These are phyloP conservation scores for Podocnemis expansa DNA, from an alignment of 2,113 vertebrate species.

Conservation along the genomic window DNA sequence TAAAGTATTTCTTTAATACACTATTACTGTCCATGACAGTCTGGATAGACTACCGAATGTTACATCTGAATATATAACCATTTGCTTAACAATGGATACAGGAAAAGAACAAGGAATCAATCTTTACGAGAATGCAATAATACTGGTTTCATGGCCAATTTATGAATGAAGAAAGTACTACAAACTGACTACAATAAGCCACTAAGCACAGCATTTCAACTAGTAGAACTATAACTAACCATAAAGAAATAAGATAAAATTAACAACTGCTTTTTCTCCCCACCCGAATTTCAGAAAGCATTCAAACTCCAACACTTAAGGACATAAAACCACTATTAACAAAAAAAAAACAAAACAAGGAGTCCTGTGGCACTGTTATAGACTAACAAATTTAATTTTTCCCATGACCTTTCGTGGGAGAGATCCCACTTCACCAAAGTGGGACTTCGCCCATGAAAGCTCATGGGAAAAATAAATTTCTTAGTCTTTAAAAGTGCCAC, in stretches of 20 bases:
- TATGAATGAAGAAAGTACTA: background rate
- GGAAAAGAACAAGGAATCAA: background rate
- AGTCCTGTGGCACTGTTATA: too few species aligned
- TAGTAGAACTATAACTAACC: background rate
- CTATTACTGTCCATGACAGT: background rate
- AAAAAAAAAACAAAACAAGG: background rate
- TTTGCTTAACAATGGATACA: background rate
- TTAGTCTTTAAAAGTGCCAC: too few species aligned
- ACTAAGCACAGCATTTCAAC: background rate
- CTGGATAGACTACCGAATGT: accelerated
- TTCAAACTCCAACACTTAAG: background rate
- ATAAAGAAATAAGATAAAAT: background rate
- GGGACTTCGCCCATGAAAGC: too few species aligned
- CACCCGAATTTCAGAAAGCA: background rate
- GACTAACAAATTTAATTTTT: too few species aligned
- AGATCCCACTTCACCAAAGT: too few species aligned
- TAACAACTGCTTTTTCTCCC: background rate
- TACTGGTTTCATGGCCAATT: background rate
- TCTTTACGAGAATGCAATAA: background rate
- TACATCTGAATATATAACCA: background rate
- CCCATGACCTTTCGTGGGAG: too few species aligned
- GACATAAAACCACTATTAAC: background rate
- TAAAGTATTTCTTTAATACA: background rate
- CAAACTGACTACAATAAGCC: background rate
- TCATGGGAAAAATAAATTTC: too few species aligned